Evolutionary conservation across 2,888 invertebrate species (phyloP).

Genomic region (Orthosia gracilis): DNA sequence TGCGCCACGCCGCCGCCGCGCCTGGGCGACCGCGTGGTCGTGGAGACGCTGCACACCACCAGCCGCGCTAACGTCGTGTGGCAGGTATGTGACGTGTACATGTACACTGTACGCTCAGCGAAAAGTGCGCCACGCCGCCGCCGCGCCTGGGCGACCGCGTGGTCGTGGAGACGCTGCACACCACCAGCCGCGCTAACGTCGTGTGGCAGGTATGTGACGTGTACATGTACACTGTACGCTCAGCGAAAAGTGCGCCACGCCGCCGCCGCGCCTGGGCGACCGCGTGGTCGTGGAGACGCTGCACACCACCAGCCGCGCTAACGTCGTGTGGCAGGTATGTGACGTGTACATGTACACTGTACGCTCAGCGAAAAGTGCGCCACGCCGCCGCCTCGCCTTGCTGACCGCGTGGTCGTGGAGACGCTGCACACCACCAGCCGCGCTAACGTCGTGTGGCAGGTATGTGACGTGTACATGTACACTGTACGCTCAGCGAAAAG

Average conservation of each 20-base stretch:
- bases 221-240: neutral
- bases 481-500: too few species aligned
- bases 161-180: conserved; percentile 93
- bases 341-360: too few species aligned
- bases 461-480: conserved; percentile 54
- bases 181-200: conserved; percentile 95
- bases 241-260: neutral
- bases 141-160: conserved; percentile 78
- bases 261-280: conserved; percentile 72
- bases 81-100: conserved; percentile 81
- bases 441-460: conserved; percentile 95
- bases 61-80: conserved; percentile 95
- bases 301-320: neutral
- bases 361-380: neutral
- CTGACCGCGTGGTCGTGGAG: conserved; percentile 95
- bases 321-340: too few species aligned
- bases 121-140: conserved; percentile 86
- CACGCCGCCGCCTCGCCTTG: conserved; percentile 91
- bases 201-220: conserved; percentile 58
- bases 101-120: conserved; percentile 68
- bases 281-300: too few species aligned
- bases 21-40: conserved; percentile 92
- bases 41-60: conserved; percentile 95
- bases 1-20: conserved; percentile 73
- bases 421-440: conserved; percentile 95